These are phyloP conservation scores for Pelobates fuscus DNA, from an alignment of 2,113 vertebrate genomes.

Conservation along the genomic window DNA sequence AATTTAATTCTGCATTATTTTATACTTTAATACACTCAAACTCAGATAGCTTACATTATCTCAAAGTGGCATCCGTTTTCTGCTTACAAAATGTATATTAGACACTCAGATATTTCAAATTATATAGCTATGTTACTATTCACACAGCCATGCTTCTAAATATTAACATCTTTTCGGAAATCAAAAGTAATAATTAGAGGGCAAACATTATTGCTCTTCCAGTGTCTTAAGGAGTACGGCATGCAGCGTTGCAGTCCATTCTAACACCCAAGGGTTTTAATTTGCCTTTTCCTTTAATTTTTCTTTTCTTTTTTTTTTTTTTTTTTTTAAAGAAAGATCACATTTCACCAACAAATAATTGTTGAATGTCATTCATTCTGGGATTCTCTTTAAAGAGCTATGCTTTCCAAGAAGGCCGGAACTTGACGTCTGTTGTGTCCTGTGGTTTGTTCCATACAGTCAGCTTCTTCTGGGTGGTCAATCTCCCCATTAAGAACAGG, in stretches of 20 bases:
- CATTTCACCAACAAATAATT: conserved; percentile 48
- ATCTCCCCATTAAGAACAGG: conserved; percentile 42
- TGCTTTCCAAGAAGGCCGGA: conserved; percentile 41
- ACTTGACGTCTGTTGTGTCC: conserved; percentile 33
- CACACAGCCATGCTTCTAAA: background rate
- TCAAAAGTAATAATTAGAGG: background rate
- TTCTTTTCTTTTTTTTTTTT: conserved; percentile 2
- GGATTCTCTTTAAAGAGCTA: conserved; percentile 35
- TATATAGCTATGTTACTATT: too few species aligned
- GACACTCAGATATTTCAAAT: too few species aligned
- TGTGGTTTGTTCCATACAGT: conserved; percentile 44
- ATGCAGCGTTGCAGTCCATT: background rate
- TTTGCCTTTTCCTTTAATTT: conserved; percentile 33
- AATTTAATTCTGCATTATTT: too few species aligned
- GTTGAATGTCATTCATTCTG: conserved; percentile 35
- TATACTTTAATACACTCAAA: too few species aligned
- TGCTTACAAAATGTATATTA: too few species aligned
- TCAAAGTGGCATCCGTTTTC: too few species aligned
- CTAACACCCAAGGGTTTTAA: conserved; percentile 24
- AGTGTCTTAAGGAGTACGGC: background rate
- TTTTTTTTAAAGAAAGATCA: conserved; percentile 12
- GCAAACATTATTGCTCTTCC: background rate
- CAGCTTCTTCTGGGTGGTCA: conserved; percentile 49
- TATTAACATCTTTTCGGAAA: background rate
- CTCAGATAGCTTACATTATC: too few species aligned